Percentiles rank a stretch among this genome's conserved stretches.
phyloP scores from a whole-genome alignment of 2,797 vertebrate genomes.

The Chelidonichthys spinosus region DNA sequence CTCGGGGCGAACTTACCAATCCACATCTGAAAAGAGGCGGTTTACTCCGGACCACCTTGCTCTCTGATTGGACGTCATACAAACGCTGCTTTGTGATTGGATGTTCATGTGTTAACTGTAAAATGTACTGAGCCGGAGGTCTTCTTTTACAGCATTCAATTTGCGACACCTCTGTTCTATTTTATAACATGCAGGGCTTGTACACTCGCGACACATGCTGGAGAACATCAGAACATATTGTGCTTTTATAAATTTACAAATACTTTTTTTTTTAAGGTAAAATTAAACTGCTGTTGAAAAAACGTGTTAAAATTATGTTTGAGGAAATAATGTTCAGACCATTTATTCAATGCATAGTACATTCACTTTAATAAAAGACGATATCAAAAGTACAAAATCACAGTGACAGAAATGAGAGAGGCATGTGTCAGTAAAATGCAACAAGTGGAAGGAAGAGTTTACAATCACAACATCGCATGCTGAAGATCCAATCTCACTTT shows the following conservation, averaged over 20 bases:
- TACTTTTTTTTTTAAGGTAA: not conserved
- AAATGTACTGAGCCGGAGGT: not conserved
- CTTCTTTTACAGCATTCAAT: not conserved
- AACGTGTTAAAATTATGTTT: not conserved
- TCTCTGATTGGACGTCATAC: slow-evolving; percentile 63
- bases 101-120: not conserved
- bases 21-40: slow-evolving; percentile 1
- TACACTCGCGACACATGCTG: slow-evolving; percentile 46
- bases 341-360: slow-evolving; percentile 2
- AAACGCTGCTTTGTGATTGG: slow-evolving; percentile 45
- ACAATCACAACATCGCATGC: slow-evolving; percentile 42
- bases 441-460: slow-evolving; percentile 21
- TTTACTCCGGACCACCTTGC: not conserved
- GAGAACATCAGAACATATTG: slow-evolving; percentile 1
- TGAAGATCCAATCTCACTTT: slow-evolving; percentile 24
- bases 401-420: not conserved
- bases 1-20: not conserved
- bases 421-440: slow-evolving; percentile 22
- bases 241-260: not conserved
- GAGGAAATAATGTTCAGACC: not conserved
- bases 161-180: slow-evolving; percentile 43
- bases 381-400: slow-evolving; percentile 23
- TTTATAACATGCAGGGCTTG: slow-evolving; percentile 2
- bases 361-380: not conserved
- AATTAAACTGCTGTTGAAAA: not conserved